Conservation (phyloP, 92 coral and sea anemone species). For the Porites rus region DNA sequence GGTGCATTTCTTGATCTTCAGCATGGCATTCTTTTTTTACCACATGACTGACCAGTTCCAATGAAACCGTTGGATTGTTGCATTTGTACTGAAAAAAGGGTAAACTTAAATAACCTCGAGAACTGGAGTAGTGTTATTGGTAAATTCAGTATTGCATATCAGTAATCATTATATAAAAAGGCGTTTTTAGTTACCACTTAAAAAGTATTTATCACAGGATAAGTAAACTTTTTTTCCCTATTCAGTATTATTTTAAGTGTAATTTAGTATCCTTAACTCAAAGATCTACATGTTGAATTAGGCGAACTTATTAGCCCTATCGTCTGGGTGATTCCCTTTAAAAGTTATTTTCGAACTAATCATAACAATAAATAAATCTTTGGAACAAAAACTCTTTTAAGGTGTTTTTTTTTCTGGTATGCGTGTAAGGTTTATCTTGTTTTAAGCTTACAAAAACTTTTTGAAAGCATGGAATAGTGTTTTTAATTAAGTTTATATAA, state of each 20-base stretch:
- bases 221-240: background rate
- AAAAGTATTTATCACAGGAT: constrained; percentile 25
- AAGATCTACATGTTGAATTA: background rate
- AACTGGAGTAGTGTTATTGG: background rate
- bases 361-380: too few species aligned
- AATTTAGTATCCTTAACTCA: background rate
- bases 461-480: too few species aligned
- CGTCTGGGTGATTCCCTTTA: background rate
- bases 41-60: too few species aligned
- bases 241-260: constrained; percentile 1
- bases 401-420: background rate
- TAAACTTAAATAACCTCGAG: background rate
- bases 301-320: background rate
- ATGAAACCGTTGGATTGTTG: background rate
- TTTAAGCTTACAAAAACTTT: too few species aligned
- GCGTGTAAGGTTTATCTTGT: background rate
- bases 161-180: background rate
- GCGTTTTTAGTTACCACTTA: background rate
- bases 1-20: too few species aligned
- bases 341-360: background rate
- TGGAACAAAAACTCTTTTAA: background rate
- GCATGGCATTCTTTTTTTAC: too few species aligned
- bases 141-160: background rate
- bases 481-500: too few species aligned
- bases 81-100: background rate